Base-by-base conservation (phyloP, 2,888 invertebrate species). In the Campaea margaritaria region DNA sequence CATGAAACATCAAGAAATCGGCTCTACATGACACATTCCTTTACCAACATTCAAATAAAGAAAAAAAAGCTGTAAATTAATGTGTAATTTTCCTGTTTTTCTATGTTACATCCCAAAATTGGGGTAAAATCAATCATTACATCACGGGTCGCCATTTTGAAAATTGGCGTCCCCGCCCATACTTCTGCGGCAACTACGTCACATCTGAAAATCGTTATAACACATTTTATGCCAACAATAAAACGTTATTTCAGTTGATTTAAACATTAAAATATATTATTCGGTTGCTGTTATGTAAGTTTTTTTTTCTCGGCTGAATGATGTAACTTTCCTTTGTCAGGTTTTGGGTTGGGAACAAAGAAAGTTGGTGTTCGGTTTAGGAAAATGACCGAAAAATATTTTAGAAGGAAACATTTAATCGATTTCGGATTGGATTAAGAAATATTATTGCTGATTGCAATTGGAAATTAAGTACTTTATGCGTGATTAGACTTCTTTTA, bases 111-210 rank as follows among this genome's bases (percentile, higher is more conserved):
- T 21, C 36, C 27, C 36, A 10, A 10, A 28, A 42, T 42, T 50
- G 14, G 38, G 27, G 0, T 41, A 61, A 59, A 58, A 65, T 67
- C 49, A 34, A 62, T 58, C 8, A 55, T 70, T 67, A 65, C 69
- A 65, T 67, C 67, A 69, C 43, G 50, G 63, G 64, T 58, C 80
- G 89, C 89, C 89, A 89, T 89, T 82, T 89, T 89, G 87, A 73
- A 88, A 87, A 85, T 78, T 80, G 79, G 81, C 84, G 82, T 81
- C 65, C 76, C 67, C 72, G 72, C 75, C 64, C 66, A 56, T 50
- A 48, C 51, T 54, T 54, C 41, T 56, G 51, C 66, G 39, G 34
- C 12, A 44, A 13, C 15, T 38, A 55, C 61, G 47, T 47, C 56
- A 58, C n/a, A 58, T 13, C 15, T 56, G 58, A 62, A 63, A 56